Conservation (phyloP, 2,797 vertebrate species). For the Margarornis squamiger region DNA sequence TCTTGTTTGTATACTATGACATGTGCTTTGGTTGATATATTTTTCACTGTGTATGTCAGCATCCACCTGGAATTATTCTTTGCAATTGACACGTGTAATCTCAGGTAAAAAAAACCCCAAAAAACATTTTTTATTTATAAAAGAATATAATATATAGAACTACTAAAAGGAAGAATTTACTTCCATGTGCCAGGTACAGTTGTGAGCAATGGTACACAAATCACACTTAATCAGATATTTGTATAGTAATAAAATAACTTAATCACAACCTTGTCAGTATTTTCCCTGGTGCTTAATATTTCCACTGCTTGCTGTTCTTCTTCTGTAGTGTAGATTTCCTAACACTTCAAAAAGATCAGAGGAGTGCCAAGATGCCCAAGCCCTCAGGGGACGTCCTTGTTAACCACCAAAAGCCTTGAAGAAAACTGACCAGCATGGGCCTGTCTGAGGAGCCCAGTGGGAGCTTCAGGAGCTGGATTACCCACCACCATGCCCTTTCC, state of each 20-base stretch:
- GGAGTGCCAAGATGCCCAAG: not conserved
- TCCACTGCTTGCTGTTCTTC: not conserved
- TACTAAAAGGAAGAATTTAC: not conserved
- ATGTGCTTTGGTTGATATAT: not conserved
- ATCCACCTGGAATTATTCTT: constrained; percentile 77
- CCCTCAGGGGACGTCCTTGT: not conserved
- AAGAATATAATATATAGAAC: not conserved
- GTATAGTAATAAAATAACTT: not conserved
- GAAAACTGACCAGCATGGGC: not conserved
- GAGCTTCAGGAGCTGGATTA: not conserved
- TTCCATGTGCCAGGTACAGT: not conserved
- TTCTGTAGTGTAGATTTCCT: not conserved
- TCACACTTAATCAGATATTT: not conserved
- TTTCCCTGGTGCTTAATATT: not conserved
- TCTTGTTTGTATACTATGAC: not conserved
- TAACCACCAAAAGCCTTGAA: not conserved
- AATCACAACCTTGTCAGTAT: not conserved
- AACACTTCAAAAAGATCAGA: not conserved
- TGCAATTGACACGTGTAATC: constrained; percentile 77
- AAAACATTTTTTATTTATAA: constrained; percentile 13
- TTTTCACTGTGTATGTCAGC: constrained; percentile 58
- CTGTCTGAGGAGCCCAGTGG: not conserved
- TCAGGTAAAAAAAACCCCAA: constrained; percentile 66
- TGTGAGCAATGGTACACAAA: not conserved
- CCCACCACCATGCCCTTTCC: not conserved